Conservation (phyloP, 2,113 vertebrate genomes). For the Pogona vitticeps region DNA sequence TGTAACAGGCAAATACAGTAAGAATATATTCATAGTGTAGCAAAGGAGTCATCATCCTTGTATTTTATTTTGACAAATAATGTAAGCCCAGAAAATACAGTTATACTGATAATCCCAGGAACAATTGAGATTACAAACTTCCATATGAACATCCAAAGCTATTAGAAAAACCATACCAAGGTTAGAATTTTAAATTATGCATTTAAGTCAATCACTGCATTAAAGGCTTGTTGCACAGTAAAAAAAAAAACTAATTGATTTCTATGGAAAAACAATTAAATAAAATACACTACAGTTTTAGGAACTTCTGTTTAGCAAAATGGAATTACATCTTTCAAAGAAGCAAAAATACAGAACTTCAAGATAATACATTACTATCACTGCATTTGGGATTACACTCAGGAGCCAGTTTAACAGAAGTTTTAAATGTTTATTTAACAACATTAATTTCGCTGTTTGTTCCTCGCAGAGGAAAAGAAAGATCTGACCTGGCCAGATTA, state of each 20-base stretch:
- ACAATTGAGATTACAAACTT: neutral
- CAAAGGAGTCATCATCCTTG: neutral
- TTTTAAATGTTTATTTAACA: neutral
- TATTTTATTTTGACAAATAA: neutral
- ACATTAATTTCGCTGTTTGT: neutral
- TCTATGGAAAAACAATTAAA: neutral
- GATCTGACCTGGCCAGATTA: neutral
- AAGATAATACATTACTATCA: neutral
- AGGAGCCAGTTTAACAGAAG: neutral
- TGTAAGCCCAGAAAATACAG: neutral
- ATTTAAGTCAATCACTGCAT: neutral
- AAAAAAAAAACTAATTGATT: neutral
- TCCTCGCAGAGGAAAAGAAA: slow-evolving; percentile 16
- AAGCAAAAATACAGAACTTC: neutral
- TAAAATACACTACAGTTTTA: neutral
- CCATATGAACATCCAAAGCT: neutral
- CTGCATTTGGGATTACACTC: neutral
- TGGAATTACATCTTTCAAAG: neutral
- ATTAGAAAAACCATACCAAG: slow-evolving; percentile 13
- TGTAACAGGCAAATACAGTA: neutral
- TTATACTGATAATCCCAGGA: neutral
- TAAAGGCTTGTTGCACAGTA: neutral
- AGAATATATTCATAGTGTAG: neutral
- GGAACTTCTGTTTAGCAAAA: neutral
- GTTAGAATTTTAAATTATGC: slow-evolving; percentile 15